Evolutionary conservation across 1,140 invertebrate genomes (phyloP).

Genomic region (Drosophila nebulosa): DNA sequence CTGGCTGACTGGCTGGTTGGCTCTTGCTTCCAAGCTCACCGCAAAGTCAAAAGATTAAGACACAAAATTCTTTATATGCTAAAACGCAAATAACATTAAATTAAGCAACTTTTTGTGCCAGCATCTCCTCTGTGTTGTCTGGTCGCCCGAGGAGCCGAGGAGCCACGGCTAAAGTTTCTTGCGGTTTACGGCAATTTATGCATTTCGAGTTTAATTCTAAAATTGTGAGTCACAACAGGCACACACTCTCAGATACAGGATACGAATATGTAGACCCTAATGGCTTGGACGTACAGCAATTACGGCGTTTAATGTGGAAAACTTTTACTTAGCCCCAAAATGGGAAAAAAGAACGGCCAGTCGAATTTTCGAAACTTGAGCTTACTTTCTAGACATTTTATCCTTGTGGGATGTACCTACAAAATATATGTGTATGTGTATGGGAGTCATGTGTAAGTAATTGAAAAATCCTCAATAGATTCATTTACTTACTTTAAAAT

Average conservation of each 20-base stretch:
- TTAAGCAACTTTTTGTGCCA: constrained; percentile 77
- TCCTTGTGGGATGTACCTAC: background rate
- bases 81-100: constrained; percentile 81
- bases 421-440: background rate
- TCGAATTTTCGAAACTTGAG: constrained; percentile 34
- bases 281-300: constrained; percentile 69
- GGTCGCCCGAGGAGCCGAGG: constrained; percentile 36
- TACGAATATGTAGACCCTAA: constrained; percentile 49
- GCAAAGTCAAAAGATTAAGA: constrained; percentile 80
- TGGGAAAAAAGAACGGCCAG: constrained; percentile 31
- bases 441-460: background rate
- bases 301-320: constrained; percentile 55
- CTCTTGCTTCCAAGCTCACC: constrained; percentile 37
- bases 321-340: constrained; percentile 51
- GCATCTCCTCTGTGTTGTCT: constrained; percentile 24
- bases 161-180: constrained; percentile 70
- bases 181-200: constrained; percentile 76
- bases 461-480: background rate
- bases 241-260: constrained; percentile 19
- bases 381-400: background rate
- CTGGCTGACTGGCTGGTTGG: background rate
- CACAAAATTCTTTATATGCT: constrained; percentile 81
- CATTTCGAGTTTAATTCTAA: constrained; percentile 75
- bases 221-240: constrained; percentile 75
- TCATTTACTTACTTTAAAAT: background rate